Base-by-base conservation (phyloP, 2,888 invertebrate genomes). In the Sialis lutaria region DNA sequence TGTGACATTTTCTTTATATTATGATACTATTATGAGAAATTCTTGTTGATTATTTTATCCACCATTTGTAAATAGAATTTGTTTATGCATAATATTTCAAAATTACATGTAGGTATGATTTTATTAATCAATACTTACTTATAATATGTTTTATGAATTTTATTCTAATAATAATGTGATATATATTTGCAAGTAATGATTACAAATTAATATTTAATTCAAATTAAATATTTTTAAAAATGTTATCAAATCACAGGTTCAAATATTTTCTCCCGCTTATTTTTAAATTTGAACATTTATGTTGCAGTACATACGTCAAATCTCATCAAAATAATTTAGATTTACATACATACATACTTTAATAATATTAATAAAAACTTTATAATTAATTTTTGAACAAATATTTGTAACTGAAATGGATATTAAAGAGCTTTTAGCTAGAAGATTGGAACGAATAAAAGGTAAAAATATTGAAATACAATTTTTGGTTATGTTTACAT, bases 371-470 rank as follows among this genome's bases (percentile, higher is more conserved):
- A 22, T 22, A 22, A 22, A 22, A 22, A 22, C 22, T 22, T 4
- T 4, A 22, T 22, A 2, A 22, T 22, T 22, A 22, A 22, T 22
- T 22, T 22, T 22, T 22, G 4, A 22, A 22, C 22, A 22, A 22
- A 22, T 22, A 22, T 22, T 22, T 22, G 22, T 22, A 22, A 8
- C 5, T 6, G 52, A 56, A 48, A 61, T 59, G 60, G 65, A 67
- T 53, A 52, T 75, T 42, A 73, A 73, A 60, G 62, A 65, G 49
- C 60, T 69, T 13, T 62, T 74, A 35, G 60, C 66, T 54, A 68
- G 66, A 56, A 73, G 71, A 53, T 64, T 74, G 2, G 67, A 69
- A 53, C 70, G 68, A 54, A 55, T 70, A 31, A 68, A 70, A 55
- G 69, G 73, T 72, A 61, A 57, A 53, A 52, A 22, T 42, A 22